phyloP scores from a whole-genome alignment of 2,888 invertebrate species.

The Pristionchus fissidentatus region DNA sequence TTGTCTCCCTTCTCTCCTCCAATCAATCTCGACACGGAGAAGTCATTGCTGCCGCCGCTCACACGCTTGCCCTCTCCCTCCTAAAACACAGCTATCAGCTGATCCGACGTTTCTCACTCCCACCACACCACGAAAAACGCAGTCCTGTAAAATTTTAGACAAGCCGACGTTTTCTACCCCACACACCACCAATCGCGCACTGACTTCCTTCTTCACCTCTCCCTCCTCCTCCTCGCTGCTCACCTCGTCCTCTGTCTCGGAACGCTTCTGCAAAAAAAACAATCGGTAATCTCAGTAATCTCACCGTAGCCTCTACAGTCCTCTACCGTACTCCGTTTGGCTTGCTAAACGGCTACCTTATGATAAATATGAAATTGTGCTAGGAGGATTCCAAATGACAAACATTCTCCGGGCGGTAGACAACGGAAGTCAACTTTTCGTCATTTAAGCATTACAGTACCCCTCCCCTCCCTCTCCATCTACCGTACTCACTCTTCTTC shows the following conservation, averaged over 20 bases:
- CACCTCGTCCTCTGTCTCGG: conserved; percentile 26
- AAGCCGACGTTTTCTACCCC: background rate
- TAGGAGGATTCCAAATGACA: no score
- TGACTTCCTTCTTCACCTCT: background rate
- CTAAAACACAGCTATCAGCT: no score
- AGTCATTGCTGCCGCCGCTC: conserved; percentile 22
- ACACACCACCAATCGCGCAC: background rate
- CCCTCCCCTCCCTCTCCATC: background rate
- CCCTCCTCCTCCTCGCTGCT: conserved; percentile 30
- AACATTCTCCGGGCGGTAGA: no score
- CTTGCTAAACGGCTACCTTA: no score
- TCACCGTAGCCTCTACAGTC: no score
- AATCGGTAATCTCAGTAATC: no score
- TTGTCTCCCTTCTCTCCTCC: conserved; percentile 3
- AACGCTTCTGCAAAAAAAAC: conserved; percentile 3
- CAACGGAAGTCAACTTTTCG: background rate
- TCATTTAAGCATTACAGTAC: background rate
- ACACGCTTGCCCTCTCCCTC: conserved; percentile 17
- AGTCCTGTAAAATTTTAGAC: background rate
- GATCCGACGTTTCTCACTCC: background rate
- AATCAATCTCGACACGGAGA: conserved; percentile 44
- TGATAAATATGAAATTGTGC: no score
- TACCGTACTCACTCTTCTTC: background rate
- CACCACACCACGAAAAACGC: background rate
- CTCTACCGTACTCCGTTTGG: no score